Conservation (phyloP, 1,140 invertebrate species). For the Akabosia matsudoensis region DNA sequence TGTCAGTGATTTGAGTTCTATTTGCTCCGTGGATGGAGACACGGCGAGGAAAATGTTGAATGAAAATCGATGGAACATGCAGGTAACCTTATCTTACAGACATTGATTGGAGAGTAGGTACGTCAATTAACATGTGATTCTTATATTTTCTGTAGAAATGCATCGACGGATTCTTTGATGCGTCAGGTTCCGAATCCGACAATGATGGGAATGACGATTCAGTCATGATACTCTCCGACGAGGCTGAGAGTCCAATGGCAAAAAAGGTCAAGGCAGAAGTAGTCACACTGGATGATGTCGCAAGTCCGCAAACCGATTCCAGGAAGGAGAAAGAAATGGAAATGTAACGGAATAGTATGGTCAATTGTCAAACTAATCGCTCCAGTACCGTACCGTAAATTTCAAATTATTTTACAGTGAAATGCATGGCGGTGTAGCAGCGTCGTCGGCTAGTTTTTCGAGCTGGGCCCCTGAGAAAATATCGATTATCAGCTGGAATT, state of each 20-base stretch:
- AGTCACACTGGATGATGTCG: neutral
- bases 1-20: constrained; percentile 35
- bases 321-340: neutral
- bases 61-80: constrained; percentile 40
- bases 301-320: neutral
- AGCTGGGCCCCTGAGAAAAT: constrained; percentile 51
- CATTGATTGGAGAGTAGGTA: neutral
- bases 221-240: neutral
- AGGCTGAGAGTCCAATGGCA: neutral
- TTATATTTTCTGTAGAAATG: constrained; percentile 21
- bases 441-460: constrained; percentile 18
- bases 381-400: neutral
- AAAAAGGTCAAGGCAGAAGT: neutral
- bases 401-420: constrained; percentile 1
- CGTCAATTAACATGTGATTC: neutral
- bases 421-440: neutral
- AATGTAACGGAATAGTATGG: neutral
- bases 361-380: neutral
- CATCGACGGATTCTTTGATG: constrained; percentile 31
- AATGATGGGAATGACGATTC: neutral
- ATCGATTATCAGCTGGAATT: constrained; percentile 60
- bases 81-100: constrained; percentile 24
- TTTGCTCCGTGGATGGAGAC: constrained; percentile 29
- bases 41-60: constrained; percentile 28
- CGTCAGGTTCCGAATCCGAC: neutral